Base-by-base conservation (phyloP, 2,113 vertebrate genomes). In the Cheirogaleus medius region DNA sequence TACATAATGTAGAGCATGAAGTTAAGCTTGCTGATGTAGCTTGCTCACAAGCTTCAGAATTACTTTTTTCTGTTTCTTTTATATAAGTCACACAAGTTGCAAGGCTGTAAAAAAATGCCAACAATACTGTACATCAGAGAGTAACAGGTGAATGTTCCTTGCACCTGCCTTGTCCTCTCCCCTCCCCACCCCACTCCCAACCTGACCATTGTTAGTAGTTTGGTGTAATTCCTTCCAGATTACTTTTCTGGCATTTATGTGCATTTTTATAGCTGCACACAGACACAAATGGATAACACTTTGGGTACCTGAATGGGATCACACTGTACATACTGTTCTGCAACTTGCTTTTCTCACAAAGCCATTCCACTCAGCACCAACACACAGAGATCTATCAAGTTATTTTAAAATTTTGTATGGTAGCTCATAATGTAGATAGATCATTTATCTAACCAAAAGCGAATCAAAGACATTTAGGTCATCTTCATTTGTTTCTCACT, bases 371-470 rank as follows among this genome's bases (percentile, higher is more conserved):
- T 60, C 60, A n/a, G 76, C 69, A 10, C 44, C 42, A 27, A 94
- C 63, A 90, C 52, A 56, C 13, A 83, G 44, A 89, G 11, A 37
- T 64, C 39, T 56, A 73, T 27, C 11, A 14, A 60, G 1, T 52
- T 87, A 54, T 92, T 94, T 80, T 37, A 44, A 87, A 63, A 60
- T 60, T 84, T 7, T 74, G 44, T 88, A 93, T 11, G 17, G 21
- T 77, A 68, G 52, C 23, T 96, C 29, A 47, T 44, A 85, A 44
- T 63, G 14, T 86, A 83, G 54, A 34, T 27, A 37, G 63, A 64
- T 64, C 27, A 66, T 56, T 60, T 63, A 82, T 90, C 89, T 77
- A 89, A n/a, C 49, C 88, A 81, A 76, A 91, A 87, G 52, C 58
- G 71, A 93, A 52, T 47, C 54, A 58, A 74, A 87, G 54, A 17